Base-by-base conservation (phyloP, 2,113 vertebrate species). In the Aldabrachelys gigantea region DNA sequence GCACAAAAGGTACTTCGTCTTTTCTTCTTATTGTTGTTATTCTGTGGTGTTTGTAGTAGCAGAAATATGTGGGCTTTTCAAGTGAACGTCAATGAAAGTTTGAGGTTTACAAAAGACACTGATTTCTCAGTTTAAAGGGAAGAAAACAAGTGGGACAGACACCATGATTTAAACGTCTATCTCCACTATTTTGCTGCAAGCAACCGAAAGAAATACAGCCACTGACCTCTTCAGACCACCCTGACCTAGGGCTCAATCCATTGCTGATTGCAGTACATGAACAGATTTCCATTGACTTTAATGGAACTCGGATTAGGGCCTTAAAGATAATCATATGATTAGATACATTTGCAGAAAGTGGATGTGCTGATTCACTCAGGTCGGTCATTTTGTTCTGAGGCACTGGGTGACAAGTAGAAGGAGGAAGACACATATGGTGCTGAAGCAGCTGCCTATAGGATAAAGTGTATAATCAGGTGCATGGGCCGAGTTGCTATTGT, bases 71-170 rank as follows among this genome's bases (percentile, higher is more conserved):
- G 85, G 84, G 76, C 44, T 97, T 98, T 97, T 97, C 97, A 96
- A 97, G 82, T 96, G 82, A 90, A 97, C 97, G 97, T 96, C 92
- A 96, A 97, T 97, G 89, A 13, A 96, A 97, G 84, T 94, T 97
- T 96, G 92, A 95, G 93, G 94, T 82, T 93, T 89, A 95, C 95
- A 95, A 90, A 95, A 96, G 97, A 96, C 95, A 97, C 91, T 96
- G 93, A 97, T 97, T 97, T 97, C 93, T 97, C 96, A 94, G 91
- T 65, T 41, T 92, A 81, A 81, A 91, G 38, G 62, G 59, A 35
- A 44, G 35, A 84, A 91, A 83, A 84, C 95, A 94, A 82, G 88
- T 89, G 79, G 83, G 85, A 89, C 84, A 94, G 78, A 94, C 86
- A 93, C 87, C 85, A 69, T 7, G 29, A 41, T 91, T 95, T 91